Evolutionary conservation across 1,140 invertebrate species (phyloP), one percentile per base, ranked within the genome.

Genomic region (Eciton burchellii): DNA sequence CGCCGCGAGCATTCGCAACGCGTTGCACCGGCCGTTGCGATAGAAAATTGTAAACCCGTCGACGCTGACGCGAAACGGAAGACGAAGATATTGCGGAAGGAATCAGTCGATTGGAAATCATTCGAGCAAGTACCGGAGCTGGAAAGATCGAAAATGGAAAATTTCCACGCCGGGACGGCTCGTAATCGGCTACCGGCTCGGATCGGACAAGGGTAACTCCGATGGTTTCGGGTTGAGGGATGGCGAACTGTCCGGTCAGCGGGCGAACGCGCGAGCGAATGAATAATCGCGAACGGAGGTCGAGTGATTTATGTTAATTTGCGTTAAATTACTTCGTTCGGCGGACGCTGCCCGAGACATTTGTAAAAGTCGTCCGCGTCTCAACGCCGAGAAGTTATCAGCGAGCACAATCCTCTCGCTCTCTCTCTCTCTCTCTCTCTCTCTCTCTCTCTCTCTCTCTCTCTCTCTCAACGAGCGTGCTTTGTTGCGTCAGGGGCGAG

Each of bases 291-390:
- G 71, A 81, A 85, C 65, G 83, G 73, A 89, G 79, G 85, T 85
- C 73, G 76, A 84, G 83, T 90, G 90, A 91, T 91, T 91, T 91
- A 90, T 90, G 90, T 90, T 91, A 89, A 91, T 90, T 91, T 84
- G 83, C 83, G 87, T 90, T 91, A 91, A 91, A 91, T 90, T 89
- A 90, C 89, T 90, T 88, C 85, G 87, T 90, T 82, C 85, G 74
- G 77, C 70, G 35, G 68, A 83, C 68, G 71, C 72, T 57, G 11
- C 21, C 35, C 60, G 79, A 73, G 72, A 81, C 82, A 66, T 83
- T 89, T 90, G 89, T 87, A 76, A 81, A 72, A 83, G 84, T 60
- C 49, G 16, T 16, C 35, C 4, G 14, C 24, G 19, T 49, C 14
- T 49, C 14, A 26, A 65, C 19, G 63, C 29, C 21, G 4, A 57